These are phyloP conservation scores for Aphelocoma californica DNA, from an alignment of 2,797 vertebrate genomes.

Conservation along the genomic window DNA sequence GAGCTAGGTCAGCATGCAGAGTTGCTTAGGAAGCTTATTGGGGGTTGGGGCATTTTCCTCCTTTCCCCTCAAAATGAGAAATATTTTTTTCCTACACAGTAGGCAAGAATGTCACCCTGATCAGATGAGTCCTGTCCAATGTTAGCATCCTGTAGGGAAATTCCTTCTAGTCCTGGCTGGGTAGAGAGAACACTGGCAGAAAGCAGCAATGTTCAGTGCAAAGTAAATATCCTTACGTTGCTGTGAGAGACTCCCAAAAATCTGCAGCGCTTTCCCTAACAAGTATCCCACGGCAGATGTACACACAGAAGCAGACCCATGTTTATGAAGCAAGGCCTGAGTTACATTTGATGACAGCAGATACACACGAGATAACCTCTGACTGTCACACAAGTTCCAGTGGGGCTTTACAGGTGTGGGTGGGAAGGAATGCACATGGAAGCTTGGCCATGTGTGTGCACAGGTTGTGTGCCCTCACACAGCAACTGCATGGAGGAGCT, in stretches of 20 bases:
- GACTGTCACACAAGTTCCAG: background rate
- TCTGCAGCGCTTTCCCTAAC: background rate
- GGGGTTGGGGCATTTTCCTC: background rate
- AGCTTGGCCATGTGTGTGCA: fast-evolving
- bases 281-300: background rate
- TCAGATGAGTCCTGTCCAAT: background rate
- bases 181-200: background rate
- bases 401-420: background rate
- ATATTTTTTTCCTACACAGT: slow-evolving; percentile 58
- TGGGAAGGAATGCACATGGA: background rate
- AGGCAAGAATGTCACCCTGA: slow-evolving; percentile 52
- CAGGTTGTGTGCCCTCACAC: background rate
- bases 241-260: background rate
- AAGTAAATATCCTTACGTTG: background rate
- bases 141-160: background rate
- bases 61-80: slow-evolving; percentile 56
- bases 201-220: background rate
- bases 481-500: background rate
- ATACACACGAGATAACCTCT: background rate
- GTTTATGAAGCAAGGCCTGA: background rate
- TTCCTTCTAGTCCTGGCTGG: background rate
- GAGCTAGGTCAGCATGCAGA: background rate
- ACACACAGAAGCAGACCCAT: background rate
- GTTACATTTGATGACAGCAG: background rate
- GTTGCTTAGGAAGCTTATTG: background rate